A percentile compares a stretch with the other conserved stretches of the same genome.
phyloP scores from a whole-genome alignment of 2,888 invertebrate species.

The Melieria crassipennis region DNA sequence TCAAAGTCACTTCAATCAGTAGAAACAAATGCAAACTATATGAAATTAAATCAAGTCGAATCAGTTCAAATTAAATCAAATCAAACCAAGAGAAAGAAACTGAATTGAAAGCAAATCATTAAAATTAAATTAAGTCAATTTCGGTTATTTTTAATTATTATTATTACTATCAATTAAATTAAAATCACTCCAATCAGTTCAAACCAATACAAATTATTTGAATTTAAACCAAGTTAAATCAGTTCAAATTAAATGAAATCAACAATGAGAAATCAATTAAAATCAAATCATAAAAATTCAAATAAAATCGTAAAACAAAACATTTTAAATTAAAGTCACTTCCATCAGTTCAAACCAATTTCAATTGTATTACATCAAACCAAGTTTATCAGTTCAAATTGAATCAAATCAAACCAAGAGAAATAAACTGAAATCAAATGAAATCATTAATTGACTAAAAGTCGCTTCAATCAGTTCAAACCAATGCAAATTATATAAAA shows the following conservation, averaged over 20 bases:
- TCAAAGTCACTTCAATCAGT: too few relatives aligned
- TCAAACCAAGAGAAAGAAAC: too few relatives aligned
- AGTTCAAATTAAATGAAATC: neutral
- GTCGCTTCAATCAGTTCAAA: neutral
- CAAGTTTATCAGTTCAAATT: neutral
- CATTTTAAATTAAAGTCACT: neutral
- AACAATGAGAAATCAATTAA: neutral
- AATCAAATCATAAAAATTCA: slow-evolving; percentile 1
- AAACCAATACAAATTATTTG: neutral
- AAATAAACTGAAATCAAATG: neutral
- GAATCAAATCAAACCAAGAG: neutral
- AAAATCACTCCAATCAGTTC: too few relatives aligned
- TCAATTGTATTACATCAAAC: neutral
- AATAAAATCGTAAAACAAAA: slow-evolving; percentile 5
- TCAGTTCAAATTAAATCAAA: too few relatives aligned
- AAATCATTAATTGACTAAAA: neutral
- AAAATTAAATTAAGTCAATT: too few relatives aligned
- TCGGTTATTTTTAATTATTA: too few relatives aligned
- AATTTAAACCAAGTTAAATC: neutral
- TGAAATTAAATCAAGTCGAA: too few relatives aligned
- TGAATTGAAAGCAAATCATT: too few relatives aligned
- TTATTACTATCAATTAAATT: too few relatives aligned
- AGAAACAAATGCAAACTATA: too few relatives aligned
- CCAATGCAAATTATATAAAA: neutral
- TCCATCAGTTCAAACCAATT: neutral